These are phyloP conservation scores for Pseudococcus jackbeardsleyi DNA, from an alignment of 2,888 invertebrate genomes.

Conservation along the genomic window DNA sequence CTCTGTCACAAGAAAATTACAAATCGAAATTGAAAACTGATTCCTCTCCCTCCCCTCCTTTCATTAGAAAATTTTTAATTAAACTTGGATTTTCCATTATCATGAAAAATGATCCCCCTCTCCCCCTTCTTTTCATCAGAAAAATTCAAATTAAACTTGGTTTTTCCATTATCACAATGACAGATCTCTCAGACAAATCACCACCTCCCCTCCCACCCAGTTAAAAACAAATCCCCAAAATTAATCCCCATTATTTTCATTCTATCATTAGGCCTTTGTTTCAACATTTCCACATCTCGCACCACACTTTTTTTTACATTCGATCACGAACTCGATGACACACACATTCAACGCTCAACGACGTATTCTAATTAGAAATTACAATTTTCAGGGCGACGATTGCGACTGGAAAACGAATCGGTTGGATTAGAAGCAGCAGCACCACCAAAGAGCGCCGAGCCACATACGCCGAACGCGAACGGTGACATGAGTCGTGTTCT, in stretches of 20 bases:
- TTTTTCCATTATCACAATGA: not conserved
- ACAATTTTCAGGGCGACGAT: constrained; percentile 24
- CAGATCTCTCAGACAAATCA: not conserved
- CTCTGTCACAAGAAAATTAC: too few relatives aligned
- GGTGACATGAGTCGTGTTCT: constrained; percentile 43
- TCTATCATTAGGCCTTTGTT: not conserved
- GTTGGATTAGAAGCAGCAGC: not conserved
- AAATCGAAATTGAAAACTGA: too few relatives aligned
- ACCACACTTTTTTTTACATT: not conserved
- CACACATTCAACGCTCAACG: not conserved
- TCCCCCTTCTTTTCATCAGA: too few relatives aligned
- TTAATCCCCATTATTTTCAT: not conserved
- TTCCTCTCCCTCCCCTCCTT: too few relatives aligned
- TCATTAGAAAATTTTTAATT: not conserved
- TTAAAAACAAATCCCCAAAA: not conserved
- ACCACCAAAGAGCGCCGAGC: not conserved
- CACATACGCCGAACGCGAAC: not conserved
- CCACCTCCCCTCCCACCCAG: not conserved
- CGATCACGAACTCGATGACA: constrained; percentile 13
- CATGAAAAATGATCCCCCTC: too few relatives aligned
- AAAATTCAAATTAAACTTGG: not conserved
- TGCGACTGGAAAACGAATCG: not conserved
- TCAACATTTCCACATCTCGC: not conserved
- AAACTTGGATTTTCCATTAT: not conserved
- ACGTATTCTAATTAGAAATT: constrained; percentile 37